phyloP scores from a whole-genome alignment of 2,888 invertebrate species.

The Camptogramma bilineatum region DNA sequence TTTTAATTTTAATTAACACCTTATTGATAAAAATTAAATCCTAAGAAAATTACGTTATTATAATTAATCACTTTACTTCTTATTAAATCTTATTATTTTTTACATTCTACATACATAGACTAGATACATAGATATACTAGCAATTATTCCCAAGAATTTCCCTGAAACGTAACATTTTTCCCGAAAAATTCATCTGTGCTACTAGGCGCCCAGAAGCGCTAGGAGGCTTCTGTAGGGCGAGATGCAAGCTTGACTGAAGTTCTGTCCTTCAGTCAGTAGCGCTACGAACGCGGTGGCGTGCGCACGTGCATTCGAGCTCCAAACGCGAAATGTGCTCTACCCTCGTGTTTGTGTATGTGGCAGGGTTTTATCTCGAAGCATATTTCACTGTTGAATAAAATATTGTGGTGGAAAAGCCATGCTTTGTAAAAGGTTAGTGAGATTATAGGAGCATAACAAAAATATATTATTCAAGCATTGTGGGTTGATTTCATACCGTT shows the following conservation, averaged over 20 bases:
- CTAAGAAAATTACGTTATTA: too few species aligned
- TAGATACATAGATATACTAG: too few species aligned
- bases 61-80: too few species aligned
- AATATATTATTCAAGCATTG: neutral
- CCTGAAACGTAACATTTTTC: constrained; percentile 51
- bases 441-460: constrained; percentile 4
- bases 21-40: too few species aligned
- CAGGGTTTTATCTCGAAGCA: constrained; percentile 38
- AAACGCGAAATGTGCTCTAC: constrained; percentile 36
- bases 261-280: constrained; percentile 70
- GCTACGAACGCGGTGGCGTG: constrained; percentile 65
- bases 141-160: constrained; percentile 42
- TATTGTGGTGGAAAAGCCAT: constrained; percentile 37
- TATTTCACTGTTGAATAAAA: constrained; percentile 33
- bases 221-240: constrained; percentile 59
- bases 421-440: constrained; percentile 42
- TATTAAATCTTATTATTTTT: too few species aligned
- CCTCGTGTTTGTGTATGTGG: constrained; percentile 46
- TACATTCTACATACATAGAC: too few species aligned
- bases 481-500: neutral
- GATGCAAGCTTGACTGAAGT: constrained; percentile 66
- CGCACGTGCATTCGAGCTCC: constrained; percentile 55
- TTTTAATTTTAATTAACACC: too few species aligned
- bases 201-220: constrained; percentile 65
- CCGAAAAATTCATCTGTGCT: constrained; percentile 51